Conservation (phyloP, 2,888 invertebrate species). For the Eutolmus rufibarbis region DNA sequence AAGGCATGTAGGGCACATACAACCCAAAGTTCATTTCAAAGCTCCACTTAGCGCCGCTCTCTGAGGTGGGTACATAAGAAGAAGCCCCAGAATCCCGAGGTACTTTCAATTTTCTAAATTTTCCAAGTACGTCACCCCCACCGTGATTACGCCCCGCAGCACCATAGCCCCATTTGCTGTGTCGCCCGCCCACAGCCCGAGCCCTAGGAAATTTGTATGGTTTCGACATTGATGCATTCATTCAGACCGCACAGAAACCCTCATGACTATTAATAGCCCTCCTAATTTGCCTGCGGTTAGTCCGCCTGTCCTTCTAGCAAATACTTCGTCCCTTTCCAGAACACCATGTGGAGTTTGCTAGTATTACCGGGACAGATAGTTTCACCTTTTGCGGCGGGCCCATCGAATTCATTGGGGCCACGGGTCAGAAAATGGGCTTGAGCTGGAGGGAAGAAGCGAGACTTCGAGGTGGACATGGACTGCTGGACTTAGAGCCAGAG, state of each 20-base stretch:
- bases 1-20: neutral
- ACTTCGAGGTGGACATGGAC: neutral
- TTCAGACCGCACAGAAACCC: neutral
- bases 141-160: neutral
- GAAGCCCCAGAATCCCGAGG: neutral
- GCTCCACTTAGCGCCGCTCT: neutral
- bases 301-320: neutral
- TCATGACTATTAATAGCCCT: neutral
- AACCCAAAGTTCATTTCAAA: neutral
- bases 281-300: neutral
- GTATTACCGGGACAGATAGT: neutral
- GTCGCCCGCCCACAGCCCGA: too few relatives aligned
- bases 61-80: neutral
- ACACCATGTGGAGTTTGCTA: neutral
- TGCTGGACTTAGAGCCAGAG: neutral
- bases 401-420: neutral
- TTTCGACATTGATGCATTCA: neutral
- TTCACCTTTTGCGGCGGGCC: neutral
- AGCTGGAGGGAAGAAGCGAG: neutral
- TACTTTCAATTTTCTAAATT: neutral
- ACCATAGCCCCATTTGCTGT: neutral
- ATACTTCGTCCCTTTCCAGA: neutral
- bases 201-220: neutral
- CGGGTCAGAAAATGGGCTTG: neutral
- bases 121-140: neutral